Base-by-base conservation (phyloP, 2,797 vertebrate genomes). In the Mycteria americana region DNA sequence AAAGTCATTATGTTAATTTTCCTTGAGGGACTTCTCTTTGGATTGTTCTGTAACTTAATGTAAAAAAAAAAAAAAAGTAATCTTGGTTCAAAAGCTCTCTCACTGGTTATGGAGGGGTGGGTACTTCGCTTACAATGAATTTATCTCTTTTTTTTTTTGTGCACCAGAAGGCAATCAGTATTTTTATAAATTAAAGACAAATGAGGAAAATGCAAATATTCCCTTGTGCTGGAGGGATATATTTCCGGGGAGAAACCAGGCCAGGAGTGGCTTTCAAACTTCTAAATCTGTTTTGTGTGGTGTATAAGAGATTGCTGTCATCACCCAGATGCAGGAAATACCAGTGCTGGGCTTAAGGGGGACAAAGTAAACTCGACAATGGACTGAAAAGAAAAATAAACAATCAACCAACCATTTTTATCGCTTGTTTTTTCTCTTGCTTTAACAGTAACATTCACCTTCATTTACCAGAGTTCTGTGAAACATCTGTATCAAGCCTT, bases 401-500 rank as follows among this genome's bases (percentile, higher is more conserved):
- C 93, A 96, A 89, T 22, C 7, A 9, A 81, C 92, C 94, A 92
- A 80, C 94, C 88, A 3, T 92, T 95, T 97, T 97, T 92, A 96
- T 74, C 85, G 91, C 96, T 96, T 94, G 92, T 93, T 95, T 96
- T 93, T 96, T 92, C 76, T 95, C 73, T 88, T 95, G 53, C 81
- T 95, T 86, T 89, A 95, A 81, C 69, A 96, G 94, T 92, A 95
- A 96, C 95, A 86, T 97, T 97, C 93, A 96, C 94, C 91, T 96
- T 96, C 87, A 76, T 95, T 96, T 97, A 92, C 85, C 85, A 84
- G 93, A 91, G 93, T 95, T 96, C 96, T 97, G 97, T 88, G 89
- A 91, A 96, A 97, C 96, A 97, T 97, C 96, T 96, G 94, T 89
- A 97, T 97, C 95, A 84, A 96, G 89, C 91, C 87, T 95, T 95